Conservation (phyloP, 2,113 vertebrate species). For the Pteropus alecto region DNA sequence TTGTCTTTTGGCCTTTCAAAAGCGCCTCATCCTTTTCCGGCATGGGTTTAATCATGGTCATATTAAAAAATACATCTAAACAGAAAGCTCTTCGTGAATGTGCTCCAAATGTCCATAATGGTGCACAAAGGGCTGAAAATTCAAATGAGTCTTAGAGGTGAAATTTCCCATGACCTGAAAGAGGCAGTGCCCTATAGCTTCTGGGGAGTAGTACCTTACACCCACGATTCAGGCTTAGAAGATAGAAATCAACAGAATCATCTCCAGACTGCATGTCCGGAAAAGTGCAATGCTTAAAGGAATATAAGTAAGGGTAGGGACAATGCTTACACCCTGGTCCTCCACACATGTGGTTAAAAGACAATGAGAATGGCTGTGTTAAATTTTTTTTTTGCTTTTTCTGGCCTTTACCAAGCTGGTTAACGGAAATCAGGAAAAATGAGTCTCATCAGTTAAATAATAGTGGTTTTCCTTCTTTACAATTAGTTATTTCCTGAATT, state of each 20-base stretch:
- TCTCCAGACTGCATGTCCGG: not conserved
- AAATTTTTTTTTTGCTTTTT: not conserved
- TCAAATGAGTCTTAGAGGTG: not conserved
- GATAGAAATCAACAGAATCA: not conserved
- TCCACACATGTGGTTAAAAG: not conserved
- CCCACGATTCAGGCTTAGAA: not conserved
- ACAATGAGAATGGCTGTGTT: not conserved
- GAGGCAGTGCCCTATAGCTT: not conserved
- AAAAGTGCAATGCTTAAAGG: not conserved
- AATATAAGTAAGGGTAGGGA: not conserved
- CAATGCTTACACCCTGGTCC: not conserved
- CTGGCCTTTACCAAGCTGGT: not conserved
- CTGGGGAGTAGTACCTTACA: not conserved
- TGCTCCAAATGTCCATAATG: not conserved
- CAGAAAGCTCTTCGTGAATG: not conserved
- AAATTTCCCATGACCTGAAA: not conserved
- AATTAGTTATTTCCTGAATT: not conserved
- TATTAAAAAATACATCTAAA: not conserved
- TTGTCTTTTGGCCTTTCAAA: conserved; percentile 15
- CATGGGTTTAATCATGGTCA: not conserved
- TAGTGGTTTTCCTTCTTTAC: conserved; percentile 2
- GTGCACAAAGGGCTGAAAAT: not conserved
- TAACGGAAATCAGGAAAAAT: conserved; percentile 24
- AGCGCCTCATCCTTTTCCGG: not conserved
- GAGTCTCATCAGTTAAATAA: not conserved